Base-by-base conservation (phyloP, 2,797 vertebrate species). In the Poecile montanus region DNA sequence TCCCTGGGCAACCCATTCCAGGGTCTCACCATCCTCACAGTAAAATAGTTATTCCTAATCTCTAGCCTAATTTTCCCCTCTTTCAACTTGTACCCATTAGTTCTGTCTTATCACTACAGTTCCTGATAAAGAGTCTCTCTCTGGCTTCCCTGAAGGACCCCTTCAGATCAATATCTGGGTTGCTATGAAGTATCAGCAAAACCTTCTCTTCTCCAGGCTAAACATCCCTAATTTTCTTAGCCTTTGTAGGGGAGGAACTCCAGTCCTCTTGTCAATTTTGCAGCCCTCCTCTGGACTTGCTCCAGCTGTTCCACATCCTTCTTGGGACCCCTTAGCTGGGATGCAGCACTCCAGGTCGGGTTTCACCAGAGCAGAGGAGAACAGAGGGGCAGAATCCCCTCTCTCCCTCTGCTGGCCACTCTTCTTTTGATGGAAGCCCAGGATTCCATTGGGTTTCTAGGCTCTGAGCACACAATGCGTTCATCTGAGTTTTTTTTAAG, bases 391-490 rank as follows among this genome's bases (percentile, higher is more conserved):
- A 73, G 38, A 80, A 73, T 53, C 16, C 11, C 14, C 14, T 63
- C 57, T 21, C 29, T 53, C 4, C 12, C 21, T 2, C 38, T 58
- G 32, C 6, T n/a, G 47, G 16, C 38, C 11, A 6, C 3, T 1
- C 19, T 66, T 1, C 16, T 73, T 73, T 58, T 3, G 45, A 26
- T 38, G 13, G 20, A 58, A 58, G 45, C 29, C 13, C 38, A 30
- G 16, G n/a, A 51, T 66, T 38, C 6, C 7, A 30, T 9, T 65
- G 7, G 11, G 4, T 45, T 73, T 80, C 23, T 60, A 53, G 19
- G 53, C 38, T 53, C 5, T 3, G 13, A 38, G 53, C 7, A 4
- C 7, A 20, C 23, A 18, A 13, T 45, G 27, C 0, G 1, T 16
- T 60, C 20, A 3, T 10, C 2, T 19, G 38, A 44, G n/a, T 16